These are phyloP conservation scores for Arvicanthis niloticus DNA, from an alignment of 2,113 vertebrate species.

Conservation along the genomic window DNA sequence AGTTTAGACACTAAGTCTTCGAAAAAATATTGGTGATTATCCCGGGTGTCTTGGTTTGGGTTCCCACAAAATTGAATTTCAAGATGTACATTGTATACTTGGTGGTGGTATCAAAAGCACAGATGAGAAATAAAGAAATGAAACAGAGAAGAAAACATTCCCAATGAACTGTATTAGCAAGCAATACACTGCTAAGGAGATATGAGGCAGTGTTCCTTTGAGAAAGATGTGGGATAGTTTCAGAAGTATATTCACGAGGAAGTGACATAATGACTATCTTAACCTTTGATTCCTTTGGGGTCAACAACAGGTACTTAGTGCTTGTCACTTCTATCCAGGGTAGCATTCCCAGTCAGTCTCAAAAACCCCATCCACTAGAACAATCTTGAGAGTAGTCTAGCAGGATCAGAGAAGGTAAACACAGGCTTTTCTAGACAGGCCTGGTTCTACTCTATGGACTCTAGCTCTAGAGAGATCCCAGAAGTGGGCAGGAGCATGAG, in stretches of 20 bases:
- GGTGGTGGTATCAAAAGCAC: neutral
- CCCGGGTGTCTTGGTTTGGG: neutral
- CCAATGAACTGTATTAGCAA: neutral
- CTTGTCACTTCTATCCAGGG: neutral
- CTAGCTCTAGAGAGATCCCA: neutral
- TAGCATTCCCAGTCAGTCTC: neutral
- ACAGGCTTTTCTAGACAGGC: neutral
- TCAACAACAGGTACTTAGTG: neutral
- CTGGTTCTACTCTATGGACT: neutral
- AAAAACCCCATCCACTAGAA: neutral
- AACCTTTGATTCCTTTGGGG: neutral
- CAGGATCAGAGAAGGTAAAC: neutral
- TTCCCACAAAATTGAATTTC: neutral
- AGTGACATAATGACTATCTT: neutral
- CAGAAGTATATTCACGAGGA: neutral
- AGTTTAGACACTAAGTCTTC: neutral
- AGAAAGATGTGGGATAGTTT: neutral
- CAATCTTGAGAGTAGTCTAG: fast-evolving
- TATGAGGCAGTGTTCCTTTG: neutral
- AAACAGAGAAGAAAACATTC: neutral
- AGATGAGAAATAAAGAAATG: neutral
- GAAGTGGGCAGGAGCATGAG: neutral
- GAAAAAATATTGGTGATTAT: neutral
- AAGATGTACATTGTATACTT: neutral
- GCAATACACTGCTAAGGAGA: neutral